Evolutionary conservation across 2,888 invertebrate species (phyloP).

Genomic region (Bedellia somnulentella): DNA sequence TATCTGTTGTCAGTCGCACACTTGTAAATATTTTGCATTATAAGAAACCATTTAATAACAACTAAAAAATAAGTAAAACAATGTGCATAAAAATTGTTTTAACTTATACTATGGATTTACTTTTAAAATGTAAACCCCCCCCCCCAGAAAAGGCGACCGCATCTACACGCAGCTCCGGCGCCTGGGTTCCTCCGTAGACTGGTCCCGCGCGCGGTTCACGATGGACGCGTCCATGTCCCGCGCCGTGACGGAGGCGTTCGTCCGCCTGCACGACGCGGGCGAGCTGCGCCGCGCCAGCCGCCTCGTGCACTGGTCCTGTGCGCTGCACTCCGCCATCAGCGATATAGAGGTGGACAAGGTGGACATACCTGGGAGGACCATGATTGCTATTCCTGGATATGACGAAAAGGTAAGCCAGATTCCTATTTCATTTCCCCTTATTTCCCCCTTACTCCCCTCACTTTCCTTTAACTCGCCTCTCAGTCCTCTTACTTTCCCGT

Average conservation of each 20-base stretch:
- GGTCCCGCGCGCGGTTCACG: conserved; percentile 92
- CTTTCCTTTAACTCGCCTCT: no score
- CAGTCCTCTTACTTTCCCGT: no score
- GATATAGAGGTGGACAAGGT: conserved; percentile 98
- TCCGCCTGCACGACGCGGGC: conserved; percentile 77
- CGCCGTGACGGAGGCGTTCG: conserved; percentile 94
- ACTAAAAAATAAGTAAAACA: no score
- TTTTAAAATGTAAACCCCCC: no score
- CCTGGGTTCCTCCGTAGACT: conserved; percentile 92
- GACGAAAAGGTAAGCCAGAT: conserved; percentile 66
- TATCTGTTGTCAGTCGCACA: no score
- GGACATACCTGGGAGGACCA: conserved; percentile 82
- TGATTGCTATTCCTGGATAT: conserved; percentile 89
- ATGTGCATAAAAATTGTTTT: no score
- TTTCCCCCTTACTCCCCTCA: background rate
- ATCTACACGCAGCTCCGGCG: conserved; percentile 84
- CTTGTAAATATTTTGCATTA: no score
- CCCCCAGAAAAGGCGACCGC: conserved; percentile 72
- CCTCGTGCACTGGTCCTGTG: conserved; percentile 98
- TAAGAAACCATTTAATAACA: no score
- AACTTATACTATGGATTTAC: no score
- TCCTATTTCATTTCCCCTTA: background rate
- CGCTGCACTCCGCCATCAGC: conserved; percentile 95
- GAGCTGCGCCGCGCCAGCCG: conserved; percentile 92
- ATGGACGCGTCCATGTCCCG: conserved; percentile 89